phyloP scores from a whole-genome alignment of 2,888 invertebrate genomes.

The Spilarctia lutea region DNA sequence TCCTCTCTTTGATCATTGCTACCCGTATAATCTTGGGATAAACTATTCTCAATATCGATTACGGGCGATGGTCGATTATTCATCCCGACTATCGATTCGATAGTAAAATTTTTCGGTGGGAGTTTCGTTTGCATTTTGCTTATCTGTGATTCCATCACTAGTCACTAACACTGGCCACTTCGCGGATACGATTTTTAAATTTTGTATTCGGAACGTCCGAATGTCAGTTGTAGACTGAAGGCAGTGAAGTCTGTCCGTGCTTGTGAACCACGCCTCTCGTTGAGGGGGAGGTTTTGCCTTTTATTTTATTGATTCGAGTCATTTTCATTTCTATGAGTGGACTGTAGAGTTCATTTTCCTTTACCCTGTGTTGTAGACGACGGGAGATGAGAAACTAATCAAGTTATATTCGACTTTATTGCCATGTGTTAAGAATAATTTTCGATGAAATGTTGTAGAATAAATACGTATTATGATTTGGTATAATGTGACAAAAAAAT shows the following conservation, averaged over 20 bases:
- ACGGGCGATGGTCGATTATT: conserved; percentile 76
- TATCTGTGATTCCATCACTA: conserved; percentile 79
- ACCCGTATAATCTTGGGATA: conserved; percentile 72
- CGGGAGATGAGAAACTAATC: neutral
- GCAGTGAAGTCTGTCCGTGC: conserved; percentile 51
- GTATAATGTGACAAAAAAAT: conserved; percentile 51
- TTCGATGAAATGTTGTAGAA: conserved; percentile 20
- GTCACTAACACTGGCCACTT: conserved; percentile 52
- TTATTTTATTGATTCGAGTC: conserved; percentile 5
- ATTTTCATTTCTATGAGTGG: conserved; percentile 12
- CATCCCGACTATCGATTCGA: conserved; percentile 87
- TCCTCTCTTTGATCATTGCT: conserved; percentile 73
- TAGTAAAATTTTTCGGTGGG: conserved; percentile 88
- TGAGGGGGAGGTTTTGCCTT: conserved; percentile 56
- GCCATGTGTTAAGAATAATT: rapidly evolving
- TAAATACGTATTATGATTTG: conserved; percentile 53
- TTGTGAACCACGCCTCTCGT: conserved; percentile 63
- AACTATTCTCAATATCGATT: conserved; percentile 80
- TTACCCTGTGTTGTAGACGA: conserved; percentile 1
- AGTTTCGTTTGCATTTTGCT: conserved; percentile 79
- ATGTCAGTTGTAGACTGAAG: conserved; percentile 64
- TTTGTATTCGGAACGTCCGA: conserved; percentile 65
- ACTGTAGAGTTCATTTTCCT: neutral
- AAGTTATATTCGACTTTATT: conserved; percentile 25
- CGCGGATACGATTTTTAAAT: conserved; percentile 45